phyloP scores from a whole-genome alignment of 2,888 invertebrate species.

The Drosophila subsilvestris region DNA sequence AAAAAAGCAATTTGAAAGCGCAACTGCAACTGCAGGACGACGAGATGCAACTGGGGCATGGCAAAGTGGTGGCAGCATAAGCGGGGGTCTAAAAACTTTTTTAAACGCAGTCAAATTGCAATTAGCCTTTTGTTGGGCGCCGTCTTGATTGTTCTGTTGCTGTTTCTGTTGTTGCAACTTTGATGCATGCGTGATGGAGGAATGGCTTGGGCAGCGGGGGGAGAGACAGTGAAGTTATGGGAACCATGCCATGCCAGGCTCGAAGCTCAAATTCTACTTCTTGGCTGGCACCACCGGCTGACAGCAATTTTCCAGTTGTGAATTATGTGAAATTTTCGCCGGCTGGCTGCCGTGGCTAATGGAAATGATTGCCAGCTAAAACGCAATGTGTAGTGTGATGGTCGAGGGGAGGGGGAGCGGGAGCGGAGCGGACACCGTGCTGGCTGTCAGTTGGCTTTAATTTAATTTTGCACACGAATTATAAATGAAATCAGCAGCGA shows the following conservation, averaged over 20 bases:
- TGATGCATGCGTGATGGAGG: conserved; percentile 73
- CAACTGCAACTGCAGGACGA: conserved; percentile 17
- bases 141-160: conserved; percentile 48
- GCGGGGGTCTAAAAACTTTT: conserved; percentile 53
- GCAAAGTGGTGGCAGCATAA: conserved; percentile 9
- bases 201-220: not conserved
- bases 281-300: conserved; percentile 52
- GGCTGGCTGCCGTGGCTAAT: conserved; percentile 74
- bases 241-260: conserved; percentile 55
- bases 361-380: conserved; percentile 77
- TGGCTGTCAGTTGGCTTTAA: conserved; percentile 76
- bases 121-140: conserved; percentile 75
- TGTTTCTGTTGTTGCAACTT: conserved; percentile 58
- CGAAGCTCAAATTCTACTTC: conserved; percentile 57
- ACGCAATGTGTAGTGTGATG: conserved; percentile 59
- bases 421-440: conserved; percentile 9
- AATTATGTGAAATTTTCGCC: conserved; percentile 75
- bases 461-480: conserved; percentile 79
- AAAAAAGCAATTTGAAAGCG: conserved; percentile 70
- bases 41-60: not conserved
- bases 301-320: conserved; percentile 79
- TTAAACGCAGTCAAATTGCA: conserved; percentile 78
- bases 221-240: conserved; percentile 15
- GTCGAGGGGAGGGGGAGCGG: conserved; percentile 37
- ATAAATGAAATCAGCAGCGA: conserved; percentile 73